phyloP scores from a whole-genome alignment of 2,113 vertebrate species.

The Eira barbara region DNA sequence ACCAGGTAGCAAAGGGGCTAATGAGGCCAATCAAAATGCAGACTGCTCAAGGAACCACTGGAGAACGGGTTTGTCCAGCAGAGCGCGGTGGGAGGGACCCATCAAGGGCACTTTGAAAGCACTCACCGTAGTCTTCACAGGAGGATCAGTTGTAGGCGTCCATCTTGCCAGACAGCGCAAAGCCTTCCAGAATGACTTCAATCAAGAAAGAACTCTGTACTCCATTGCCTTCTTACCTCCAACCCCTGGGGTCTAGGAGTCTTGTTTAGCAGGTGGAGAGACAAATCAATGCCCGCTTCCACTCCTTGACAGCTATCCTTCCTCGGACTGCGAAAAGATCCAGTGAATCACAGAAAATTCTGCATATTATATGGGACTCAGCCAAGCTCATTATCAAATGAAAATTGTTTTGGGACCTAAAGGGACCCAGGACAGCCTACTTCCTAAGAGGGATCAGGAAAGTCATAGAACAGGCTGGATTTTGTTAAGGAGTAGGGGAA shows the following conservation, averaged over 20 bases:
- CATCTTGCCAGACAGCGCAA: background rate
- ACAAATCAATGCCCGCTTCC: background rate
- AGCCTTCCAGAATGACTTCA: background rate
- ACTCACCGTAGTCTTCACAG: background rate
- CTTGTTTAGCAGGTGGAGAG: background rate
- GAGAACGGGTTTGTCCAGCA: conserved; percentile 4
- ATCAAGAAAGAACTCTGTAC: background rate
- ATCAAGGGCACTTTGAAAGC: background rate
- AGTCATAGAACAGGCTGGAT: background rate
- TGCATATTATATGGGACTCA: background rate
- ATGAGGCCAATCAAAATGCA: background rate
- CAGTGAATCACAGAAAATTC: background rate
- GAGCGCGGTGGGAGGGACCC: background rate
- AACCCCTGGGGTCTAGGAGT: background rate
- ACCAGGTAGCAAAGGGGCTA: background rate
- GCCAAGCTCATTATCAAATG: background rate
- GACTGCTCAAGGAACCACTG: background rate
- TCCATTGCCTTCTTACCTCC: background rate
- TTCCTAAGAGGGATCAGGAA: background rate
- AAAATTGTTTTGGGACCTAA: background rate
- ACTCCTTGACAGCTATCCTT: background rate
- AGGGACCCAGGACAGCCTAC: background rate
- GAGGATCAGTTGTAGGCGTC: background rate
- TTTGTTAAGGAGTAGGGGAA: background rate
- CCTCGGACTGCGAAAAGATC: background rate